Evolutionary conservation across 2,888 invertebrate genomes (phyloP), one percentile per base, ranked within the genome.

Genomic region (Anagyrus pseudococci): DNA sequence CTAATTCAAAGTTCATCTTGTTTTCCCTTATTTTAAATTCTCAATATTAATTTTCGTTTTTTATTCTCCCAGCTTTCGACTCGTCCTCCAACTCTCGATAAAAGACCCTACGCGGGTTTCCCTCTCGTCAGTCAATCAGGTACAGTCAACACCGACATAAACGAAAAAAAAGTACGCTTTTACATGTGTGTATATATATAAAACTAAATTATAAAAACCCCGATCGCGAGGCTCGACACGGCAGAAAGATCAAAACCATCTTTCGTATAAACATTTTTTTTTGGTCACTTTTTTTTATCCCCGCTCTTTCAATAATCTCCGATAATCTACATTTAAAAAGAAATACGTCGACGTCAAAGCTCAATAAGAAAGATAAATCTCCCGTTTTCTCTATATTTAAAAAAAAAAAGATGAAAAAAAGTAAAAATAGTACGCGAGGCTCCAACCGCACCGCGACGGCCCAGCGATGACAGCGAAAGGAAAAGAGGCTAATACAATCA

Each of bases 71-170:
- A 17, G 40, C 19, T 54, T 54, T 26, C 19, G 26, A 55, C 50
- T 44, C 20, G 37, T 17, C 48, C 29, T 47, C 33, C 41, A 23
- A 22, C 6, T 22, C 25, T 37, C 25, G 15, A n/a, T 43, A 22
- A 37, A 49, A 54, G 37, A 54, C 40, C n/a, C 41, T 33, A 48
- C 56, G 41, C 33, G 10, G 33, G 3, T 56, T 66, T 47, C 56
- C 58, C 58, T 62, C 61, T 58, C 62, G 29, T 62, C 65, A 66
- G 65, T 66, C 58, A 66, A 56, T 66, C 65, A 62, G 58, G 62
- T 66, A 66, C 65, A 41, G 55, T 66, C 47, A 62, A 66, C 58
- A 55, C 29, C 47, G 46, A 62, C 8, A 37, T 19, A 54, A 44
- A 64, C 37, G 19, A 52, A 50, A 59, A 13, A 46, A 60, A 60